Evolutionary conservation across 2,113 vertebrate genomes (phyloP), one percentile per base, ranked within the genome.

Genomic region (Apodemus sylvaticus): DNA sequence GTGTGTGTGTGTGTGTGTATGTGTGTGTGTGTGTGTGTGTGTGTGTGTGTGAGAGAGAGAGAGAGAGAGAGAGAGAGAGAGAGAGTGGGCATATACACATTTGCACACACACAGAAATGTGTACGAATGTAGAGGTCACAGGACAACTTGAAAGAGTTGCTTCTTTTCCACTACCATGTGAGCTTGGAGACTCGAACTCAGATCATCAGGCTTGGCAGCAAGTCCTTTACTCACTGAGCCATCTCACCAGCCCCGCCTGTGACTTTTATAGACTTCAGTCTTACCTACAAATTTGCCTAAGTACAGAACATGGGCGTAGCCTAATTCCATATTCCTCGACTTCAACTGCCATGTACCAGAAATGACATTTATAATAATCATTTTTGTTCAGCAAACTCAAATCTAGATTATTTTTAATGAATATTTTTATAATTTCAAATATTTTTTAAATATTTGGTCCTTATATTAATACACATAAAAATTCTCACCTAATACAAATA

Each of bases 241-340:
- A 4, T 62, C 81, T 62, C n/a, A 39, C 81, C n/a, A 29, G 14
- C 24, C 51, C 55, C 39, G 12, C 12, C 79, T 29, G 20, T 87
- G 22, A 77, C 85, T 42, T 83, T 62, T 42, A 62, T 66, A 81
- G 78, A 81, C 78, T 78, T 45, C 86, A 90, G 51, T 71, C 22
- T 48, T 0, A 45, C 42, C 91, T 74, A 24, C 90, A 26, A 90
- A 66, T 90, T 79, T 71, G 79, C 77, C 85, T 76, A 48, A 22
- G 42, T 53, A 78, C 91, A 90, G 92, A 51, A 90, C 7, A 77
- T 0, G 73, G 88, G 76, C 78, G 89, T 74, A 53, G 16, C 86
- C 62, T 85, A 34, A n/a, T 73, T 92, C 39, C 70, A 82, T 93
- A 96, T 92, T 96, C 96, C 51, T 94, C 19, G 66, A 90, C 74